Base-by-base conservation (phyloP, 2,113 vertebrate genomes). In the Gallinago undulata region DNA sequence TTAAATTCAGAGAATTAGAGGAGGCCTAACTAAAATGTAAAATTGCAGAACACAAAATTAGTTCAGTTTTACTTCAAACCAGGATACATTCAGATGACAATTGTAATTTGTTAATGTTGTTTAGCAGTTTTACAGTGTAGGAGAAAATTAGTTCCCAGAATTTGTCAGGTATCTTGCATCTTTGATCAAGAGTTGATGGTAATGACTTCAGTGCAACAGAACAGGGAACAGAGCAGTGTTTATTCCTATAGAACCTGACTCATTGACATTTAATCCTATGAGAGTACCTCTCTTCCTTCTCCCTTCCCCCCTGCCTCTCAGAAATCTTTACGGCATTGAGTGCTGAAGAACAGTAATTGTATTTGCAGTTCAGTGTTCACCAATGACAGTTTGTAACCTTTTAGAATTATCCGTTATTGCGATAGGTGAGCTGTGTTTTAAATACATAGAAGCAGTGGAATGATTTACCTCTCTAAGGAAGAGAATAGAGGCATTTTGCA, bases 291-390 rank as follows among this genome's bases (percentile, higher is more conserved):
- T 80, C 11, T 57, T 79, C 33, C 31, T 43, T 84, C 43, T 11
- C 9, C 9, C 12, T n/a, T 57, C 30, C 2, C 2, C 3, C 1
- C 7, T 23, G 4, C 13, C 22, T 45, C 22, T 19, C 11, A 59
- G 67, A 67, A 76, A 39, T 80, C 28, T 90, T 4, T 63, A 27
- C 25, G 28, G 19, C 33, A 33, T 6, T 47, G n/a, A 63, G 57
- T 76, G 69, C 22, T 45, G 47, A 86, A 82, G 28, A 59, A 48
- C 24, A 80, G 35, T 39, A 82, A 63, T 43, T 45, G 8, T n/a
- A 48, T 70, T 63, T 83, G 57, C 47, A 80, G 47, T 50, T 89
- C 18, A 47, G 39, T 31, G 25, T 27, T 75, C 43, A 56, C 23
- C 0, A 0, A 47, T 74, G 55, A 75, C 30, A 50, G 81, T 81